Percentiles rank a stretch among this genome's conserved stretches.
phyloP scores from a whole-genome alignment of 1,140 invertebrate species.

The Bombus superbus region DNA sequence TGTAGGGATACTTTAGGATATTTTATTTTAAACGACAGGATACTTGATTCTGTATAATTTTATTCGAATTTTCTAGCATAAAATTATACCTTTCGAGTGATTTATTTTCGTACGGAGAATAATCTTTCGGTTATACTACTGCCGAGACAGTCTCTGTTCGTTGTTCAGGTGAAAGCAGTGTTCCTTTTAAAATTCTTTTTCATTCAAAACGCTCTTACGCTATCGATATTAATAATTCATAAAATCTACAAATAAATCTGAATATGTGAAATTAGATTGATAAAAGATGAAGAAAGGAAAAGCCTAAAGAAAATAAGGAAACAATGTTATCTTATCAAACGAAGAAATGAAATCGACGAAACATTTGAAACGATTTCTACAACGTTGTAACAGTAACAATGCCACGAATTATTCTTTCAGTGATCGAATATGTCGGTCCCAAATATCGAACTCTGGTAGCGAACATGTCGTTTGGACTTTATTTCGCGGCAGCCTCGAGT shows the following conservation, averaged over 20 bases:
- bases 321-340: background rate
- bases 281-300: background rate
- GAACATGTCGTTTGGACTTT: constrained; percentile 94
- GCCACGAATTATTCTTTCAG: constrained; percentile 78
- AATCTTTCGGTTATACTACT: too few species aligned
- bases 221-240: too few species aligned
- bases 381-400: background rate
- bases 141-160: too few species aligned
- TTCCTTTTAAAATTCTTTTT: too few species aligned
- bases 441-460: constrained; percentile 93
- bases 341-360: background rate
- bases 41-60: background rate
- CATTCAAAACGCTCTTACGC: too few species aligned
- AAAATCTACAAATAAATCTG: too few species aligned
- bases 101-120: too few species aligned
- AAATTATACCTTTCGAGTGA: too few species aligned
- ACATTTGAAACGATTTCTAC: background rate
- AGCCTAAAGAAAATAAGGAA: background rate
- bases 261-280: too few species aligned
- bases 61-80: background rate
- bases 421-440: constrained; percentile 93
- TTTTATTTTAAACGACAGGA: too few species aligned
- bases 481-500: constrained; percentile 91
- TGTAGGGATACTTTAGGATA: too few species aligned
- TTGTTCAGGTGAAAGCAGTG: too few species aligned